A percentile compares a stretch with the other conserved stretches of the same genome.
Evolutionary conservation across 64 coral and sea anemone genomes (phyloP).

Genomic region (Acropora yongei): DNA sequence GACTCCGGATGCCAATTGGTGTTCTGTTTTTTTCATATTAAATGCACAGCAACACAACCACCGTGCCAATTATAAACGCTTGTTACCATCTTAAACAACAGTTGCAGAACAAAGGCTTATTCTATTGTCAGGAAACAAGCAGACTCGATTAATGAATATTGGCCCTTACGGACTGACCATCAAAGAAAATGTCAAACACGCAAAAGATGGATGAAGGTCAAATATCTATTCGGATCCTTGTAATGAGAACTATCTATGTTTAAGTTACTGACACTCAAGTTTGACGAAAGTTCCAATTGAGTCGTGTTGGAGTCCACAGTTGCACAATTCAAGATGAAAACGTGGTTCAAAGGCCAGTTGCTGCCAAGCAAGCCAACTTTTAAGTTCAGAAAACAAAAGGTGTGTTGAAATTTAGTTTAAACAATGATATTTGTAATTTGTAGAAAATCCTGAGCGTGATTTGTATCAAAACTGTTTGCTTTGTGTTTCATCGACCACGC

Average conservation of each 20-base stretch:
- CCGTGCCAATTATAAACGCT: not conserved
- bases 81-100: not conserved
- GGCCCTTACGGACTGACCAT: not conserved
- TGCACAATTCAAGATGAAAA: constrained; percentile 21
- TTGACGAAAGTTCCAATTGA: constrained; percentile 1
- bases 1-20: not conserved
- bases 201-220: not conserved
- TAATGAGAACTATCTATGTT: not conserved
- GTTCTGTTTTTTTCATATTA: not conserved
- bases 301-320: not conserved
- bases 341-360: constrained; percentile 17
- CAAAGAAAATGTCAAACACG: constrained; percentile 4
- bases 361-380: constrained; percentile 35
- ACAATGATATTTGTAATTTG: not conserved
- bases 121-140: not conserved
- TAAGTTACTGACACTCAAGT: not conserved
- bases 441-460: not conserved
- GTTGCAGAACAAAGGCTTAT: not conserved
- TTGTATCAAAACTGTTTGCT: not conserved
- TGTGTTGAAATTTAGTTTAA: not conserved
- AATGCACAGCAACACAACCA: constrained; percentile 14
- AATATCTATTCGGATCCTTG: not conserved
- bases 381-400: constrained; percentile 17
- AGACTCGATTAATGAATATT: not conserved
- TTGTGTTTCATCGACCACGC: not conserved